Evolutionary conservation across 2,888 invertebrate genomes (phyloP), one percentile per base, ranked within the genome.

Genomic region (Tortricodes alternella): DNA sequence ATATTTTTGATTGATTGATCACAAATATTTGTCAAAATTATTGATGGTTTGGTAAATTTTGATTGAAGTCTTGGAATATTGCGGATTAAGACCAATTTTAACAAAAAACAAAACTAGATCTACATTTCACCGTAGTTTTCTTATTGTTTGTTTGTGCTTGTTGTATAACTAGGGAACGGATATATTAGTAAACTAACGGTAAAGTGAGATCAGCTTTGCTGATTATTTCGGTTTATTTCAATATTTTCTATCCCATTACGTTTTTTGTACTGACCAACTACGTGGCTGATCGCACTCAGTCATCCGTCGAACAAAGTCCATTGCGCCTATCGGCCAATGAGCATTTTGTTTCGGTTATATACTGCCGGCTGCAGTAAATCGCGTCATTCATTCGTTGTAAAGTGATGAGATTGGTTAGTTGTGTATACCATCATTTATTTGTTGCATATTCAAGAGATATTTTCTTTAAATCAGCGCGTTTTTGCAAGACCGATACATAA

Each of bases 261-360:
- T 51, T 58, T 61, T 63, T 51, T 58, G 53, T 61, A 50, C 32
- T 41, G 38, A 23, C 24, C 19, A 19, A 35, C 24, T 55, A 63
- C 61, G 62, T 63, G 63, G 58, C 44, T 24, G 29, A 18, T 24
- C 43, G 46, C 58, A 62, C 48, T 59, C 48, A 63, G 44, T 60
- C 60, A 61, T 61, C 58, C 24, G 41, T 60, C 50, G 63, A 62
- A 11, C 63, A 63, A 63, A 63, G 63, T 63, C 60, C 63, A 59
- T 46, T 35, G 24, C 23, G 23, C 27, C 16, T 44, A 53, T 44
- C 55, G 48, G 32, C 55, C 41, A 58, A 56, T 53, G 18, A 44
- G 32, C 24, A 52, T 53, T 44, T 37, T 38, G 44, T 44, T 29
- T 48, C 37, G 38, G 23, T 29, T 58, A 53, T 49, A 44, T 58